Evolutionary conservation across 2,888 invertebrate species (phyloP), one percentile per base, ranked within the genome.

Genomic region (Melieria omissa): DNA sequence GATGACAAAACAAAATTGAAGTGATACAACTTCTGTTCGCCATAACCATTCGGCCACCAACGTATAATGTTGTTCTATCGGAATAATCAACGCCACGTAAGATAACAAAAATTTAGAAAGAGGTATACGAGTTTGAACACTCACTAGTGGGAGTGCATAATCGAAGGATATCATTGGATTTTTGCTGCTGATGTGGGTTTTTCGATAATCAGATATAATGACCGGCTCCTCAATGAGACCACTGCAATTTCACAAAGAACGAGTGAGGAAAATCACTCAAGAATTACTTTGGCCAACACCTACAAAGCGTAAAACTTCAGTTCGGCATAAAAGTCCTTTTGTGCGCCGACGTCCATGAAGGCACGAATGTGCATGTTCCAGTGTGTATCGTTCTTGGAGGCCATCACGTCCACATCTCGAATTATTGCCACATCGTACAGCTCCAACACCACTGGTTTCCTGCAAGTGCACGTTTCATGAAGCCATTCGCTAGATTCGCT

Each of bases 41-140:
- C 97, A 81, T 92, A 94, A 29, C 97, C 98, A 86, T 96, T 97
- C 0, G 99, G 99, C 98, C 98, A 99, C 99, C 99, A 99, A 29
- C 89, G 79, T 62, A 89, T 84, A 0, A 93, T 89, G 63, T 84
- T 79, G 45, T 84, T 80, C 90, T 90, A 66, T 42, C 66, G 71
- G 74, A 3, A 55, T 54, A 68, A 66, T 49, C 7, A 44, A 57
- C 55, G 12, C 9, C 73, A 55, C 42, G 58, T 41, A 1, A 9
- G 14, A 55, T 7, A 10, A 9, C 4, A 47, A 7, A 41, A 29
- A 12, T 49, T 14, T n/a, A 54, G 9, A 65, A 5, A 12, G 7
- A 14, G 45, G 61, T 29, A 52, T 55, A 41, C 3, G 12, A 44
- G 14, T 0, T 3, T 44, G 49, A 44, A 42, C 64, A 76, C 83